A percentile compares a stretch with the other conserved stretches of the same genome.
Evolutionary conservation across 2,888 invertebrate genomes (phyloP).

Genomic region (Conus canariensis): DNA sequence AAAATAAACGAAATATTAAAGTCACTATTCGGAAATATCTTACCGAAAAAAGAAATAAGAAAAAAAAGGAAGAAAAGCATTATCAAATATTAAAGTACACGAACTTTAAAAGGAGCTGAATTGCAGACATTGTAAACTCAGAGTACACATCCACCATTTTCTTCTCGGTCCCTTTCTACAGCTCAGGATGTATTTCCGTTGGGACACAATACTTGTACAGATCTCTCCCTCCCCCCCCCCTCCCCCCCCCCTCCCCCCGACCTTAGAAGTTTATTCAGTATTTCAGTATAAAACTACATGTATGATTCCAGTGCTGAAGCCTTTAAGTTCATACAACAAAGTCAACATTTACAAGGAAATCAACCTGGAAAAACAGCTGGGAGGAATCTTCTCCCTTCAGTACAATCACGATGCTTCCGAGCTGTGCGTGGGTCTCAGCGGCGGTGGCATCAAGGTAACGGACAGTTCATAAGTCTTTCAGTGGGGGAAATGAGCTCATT

Average conservation of each 20-base stretch:
- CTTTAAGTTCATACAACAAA: background rate
- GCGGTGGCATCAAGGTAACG: background rate
- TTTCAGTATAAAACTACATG: background rate
- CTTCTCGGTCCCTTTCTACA: too few species aligned
- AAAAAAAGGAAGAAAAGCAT: too few species aligned
- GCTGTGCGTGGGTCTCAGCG: conserved; percentile 10
- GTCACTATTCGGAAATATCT: too few species aligned
- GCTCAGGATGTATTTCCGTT: too few species aligned
- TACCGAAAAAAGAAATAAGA: too few species aligned
- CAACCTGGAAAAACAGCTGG: background rate
- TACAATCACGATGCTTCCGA: background rate
- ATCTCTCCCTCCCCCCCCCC: background rate
- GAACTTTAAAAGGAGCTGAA: too few species aligned
- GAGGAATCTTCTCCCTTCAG: background rate
- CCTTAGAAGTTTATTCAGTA: background rate
- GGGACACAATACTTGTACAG: too few species aligned
- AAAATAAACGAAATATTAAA: too few species aligned
- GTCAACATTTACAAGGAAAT: background rate
- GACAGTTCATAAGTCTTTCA: background rate
- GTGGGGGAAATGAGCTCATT: background rate
- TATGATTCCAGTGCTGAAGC: background rate
- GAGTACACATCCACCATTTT: too few species aligned
- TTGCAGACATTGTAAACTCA: too few species aligned
- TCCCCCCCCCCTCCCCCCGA: background rate
- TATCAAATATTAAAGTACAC: too few species aligned